Evolutionary conservation across 2,113 vertebrate genomes (phyloP).

Genomic region (Scomber japonicus): DNA sequence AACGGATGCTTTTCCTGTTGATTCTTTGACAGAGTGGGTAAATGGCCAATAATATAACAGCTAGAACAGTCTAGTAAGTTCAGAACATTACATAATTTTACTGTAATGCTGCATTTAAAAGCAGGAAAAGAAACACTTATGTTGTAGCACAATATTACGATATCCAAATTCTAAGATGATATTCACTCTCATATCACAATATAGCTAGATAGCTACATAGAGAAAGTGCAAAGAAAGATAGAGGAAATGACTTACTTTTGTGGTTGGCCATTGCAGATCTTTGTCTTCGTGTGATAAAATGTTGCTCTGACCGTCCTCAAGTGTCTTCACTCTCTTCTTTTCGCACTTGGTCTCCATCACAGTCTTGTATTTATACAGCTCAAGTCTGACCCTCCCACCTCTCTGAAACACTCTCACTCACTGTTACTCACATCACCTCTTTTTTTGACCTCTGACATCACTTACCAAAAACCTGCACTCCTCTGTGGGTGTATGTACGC

Average conservation of each 20-base stretch:
- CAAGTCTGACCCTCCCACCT: slow-evolving; percentile 41
- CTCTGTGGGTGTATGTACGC: slow-evolving; percentile 14
- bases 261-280: slow-evolving; percentile 31
- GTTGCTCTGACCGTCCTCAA: neutral
- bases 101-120: too few species aligned
- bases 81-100: too few species aligned
- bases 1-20: too few species aligned
- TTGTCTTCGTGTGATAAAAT: neutral
- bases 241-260: slow-evolving; percentile 32
- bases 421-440: slow-evolving; percentile 13
- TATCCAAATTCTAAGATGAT: too few species aligned
- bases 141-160: too few species aligned
- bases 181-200: too few species aligned
- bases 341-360: neutral
- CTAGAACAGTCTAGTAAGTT: too few species aligned
- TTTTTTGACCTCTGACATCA: slow-evolving; percentile 72
- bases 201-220: neutral
- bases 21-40: too few species aligned
- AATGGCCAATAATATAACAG: too few species aligned
- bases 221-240: neutral
- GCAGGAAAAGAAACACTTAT: too few species aligned
- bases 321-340: slow-evolving; percentile 1
- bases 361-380: slow-evolving; percentile 68
- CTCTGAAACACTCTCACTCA: slow-evolving; percentile 33
- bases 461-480: slow-evolving; percentile 45